A percentile compares a stretch with the other conserved stretches of the same genome.
Evolutionary conservation across 2,113 vertebrate genomes (phyloP).

Genomic region (Psilopogon haemacephalus): DNA sequence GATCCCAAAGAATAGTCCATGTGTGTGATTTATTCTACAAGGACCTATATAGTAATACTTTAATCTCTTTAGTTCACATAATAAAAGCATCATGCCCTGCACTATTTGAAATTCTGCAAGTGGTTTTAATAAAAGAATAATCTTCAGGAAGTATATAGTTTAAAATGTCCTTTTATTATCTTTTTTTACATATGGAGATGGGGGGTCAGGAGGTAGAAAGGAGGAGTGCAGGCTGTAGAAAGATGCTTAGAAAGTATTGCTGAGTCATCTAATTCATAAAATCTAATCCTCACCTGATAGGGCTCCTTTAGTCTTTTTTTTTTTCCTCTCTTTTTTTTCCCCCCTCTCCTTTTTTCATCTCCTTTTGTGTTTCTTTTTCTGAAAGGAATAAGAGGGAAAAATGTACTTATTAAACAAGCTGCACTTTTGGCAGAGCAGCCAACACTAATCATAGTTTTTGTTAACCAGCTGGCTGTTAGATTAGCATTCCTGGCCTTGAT

Average conservation of each 20-base stretch:
- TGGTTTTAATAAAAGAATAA: background rate
- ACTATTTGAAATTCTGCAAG: background rate
- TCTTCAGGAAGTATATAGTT: background rate
- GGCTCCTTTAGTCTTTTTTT: background rate
- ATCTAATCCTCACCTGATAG: background rate
- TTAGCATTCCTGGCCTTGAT: background rate
- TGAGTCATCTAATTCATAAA: background rate
- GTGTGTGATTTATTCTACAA: background rate
- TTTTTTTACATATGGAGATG: background rate
- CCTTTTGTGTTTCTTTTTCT: background rate
- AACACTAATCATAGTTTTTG: background rate
- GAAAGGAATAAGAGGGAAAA: background rate
- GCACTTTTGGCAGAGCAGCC: background rate
- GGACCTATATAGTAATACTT: background rate
- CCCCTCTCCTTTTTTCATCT: accelerated
- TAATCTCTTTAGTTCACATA: background rate
- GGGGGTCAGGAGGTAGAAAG: background rate
- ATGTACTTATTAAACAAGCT: background rate
- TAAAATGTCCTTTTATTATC: background rate
- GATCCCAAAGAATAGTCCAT: background rate
- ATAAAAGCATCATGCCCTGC: background rate
- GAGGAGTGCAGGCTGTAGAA: background rate
- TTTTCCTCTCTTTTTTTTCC: background rate
- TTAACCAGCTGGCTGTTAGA: constrained; percentile 6
- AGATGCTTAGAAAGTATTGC: background rate